These are phyloP conservation scores for Pipra filicauda DNA, from an alignment of 2,113 vertebrate genomes.

Conservation along the genomic window DNA sequence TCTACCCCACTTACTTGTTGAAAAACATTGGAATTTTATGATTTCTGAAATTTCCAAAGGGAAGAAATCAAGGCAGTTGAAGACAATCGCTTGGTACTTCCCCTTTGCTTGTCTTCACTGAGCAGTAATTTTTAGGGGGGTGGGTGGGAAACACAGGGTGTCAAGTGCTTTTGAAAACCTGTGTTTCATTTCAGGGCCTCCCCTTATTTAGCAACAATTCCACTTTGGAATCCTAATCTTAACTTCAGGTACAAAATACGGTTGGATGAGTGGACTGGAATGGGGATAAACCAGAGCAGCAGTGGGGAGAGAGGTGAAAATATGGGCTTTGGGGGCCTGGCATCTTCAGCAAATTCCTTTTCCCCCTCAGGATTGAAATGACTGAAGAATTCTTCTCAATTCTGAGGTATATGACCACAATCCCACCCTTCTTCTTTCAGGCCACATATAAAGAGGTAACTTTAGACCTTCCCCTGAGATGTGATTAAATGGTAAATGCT, in stretches of 20 bases:
- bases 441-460: not conserved
- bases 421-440: not conserved
- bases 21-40: not conserved
- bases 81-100: not conserved
- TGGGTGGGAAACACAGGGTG: not conserved
- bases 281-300: not conserved
- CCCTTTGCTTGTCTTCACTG: not conserved
- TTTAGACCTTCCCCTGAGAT: not conserved
- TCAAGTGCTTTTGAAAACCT: not conserved
- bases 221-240: not conserved
- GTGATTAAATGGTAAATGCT: not conserved
- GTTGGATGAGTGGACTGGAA: not conserved
- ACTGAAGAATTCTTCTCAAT: not conserved
- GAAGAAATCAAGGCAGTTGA: not conserved
- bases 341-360: not conserved
- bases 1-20: not conserved
- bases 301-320: not conserved
- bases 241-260: not conserved
- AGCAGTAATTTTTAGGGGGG: accelerated
- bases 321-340: not conserved
- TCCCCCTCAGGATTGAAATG: not conserved
- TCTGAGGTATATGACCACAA: not conserved
- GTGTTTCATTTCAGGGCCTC: not conserved
- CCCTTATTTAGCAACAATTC: not conserved
- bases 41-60: not conserved